Evolutionary conservation across 1,140 invertebrate species (phyloP), one percentile per base, ranked within the genome.

Genomic region (Vollenhovia emeryi): DNA sequence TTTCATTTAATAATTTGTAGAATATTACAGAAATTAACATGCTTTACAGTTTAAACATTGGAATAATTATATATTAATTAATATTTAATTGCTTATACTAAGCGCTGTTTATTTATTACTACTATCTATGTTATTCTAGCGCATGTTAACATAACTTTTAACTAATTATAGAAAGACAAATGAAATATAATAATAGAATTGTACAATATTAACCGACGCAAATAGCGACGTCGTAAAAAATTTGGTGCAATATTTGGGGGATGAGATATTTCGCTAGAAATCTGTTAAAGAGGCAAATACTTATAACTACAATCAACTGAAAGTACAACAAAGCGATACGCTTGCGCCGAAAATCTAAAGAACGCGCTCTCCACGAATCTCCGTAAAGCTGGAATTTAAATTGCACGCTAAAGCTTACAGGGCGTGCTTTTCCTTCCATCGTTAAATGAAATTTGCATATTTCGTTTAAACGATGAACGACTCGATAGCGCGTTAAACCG

Each of bases 401-500:
- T 82, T 82, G 27, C 66, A 52, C 66, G 50, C 50, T 79, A 66
- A n/a, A 79, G 75, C 59, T 82, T 30, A 43, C 21, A 33, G 24
- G 24, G 13, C 27, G 11, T 73, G 78, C 78, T 73, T 82, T 82
- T 82, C 66, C 78, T 73, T 64, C 13, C 50, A 64, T 64, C 78
- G 78, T 4, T 55, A 27, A 69, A 43, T 82, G 78, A 36, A 55
- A 87, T 87, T 87, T 87, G 86, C 86, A 87, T 87, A 87, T 52
- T 68, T 84, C 15, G 27, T 52, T 59, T 57, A 57, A 83, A 52
- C 85, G 78, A 84, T 87, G 36, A 69, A 60, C 21, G 30, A 48
- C 33, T 43, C 33, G 79, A 87, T 87, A 66, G 71, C 55, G 45
- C 62, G 55, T 76, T 75, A 82, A 84, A 84, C 30, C 62, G 2